phyloP scores from a whole-genome alignment of 2,888 invertebrate genomes.

The Epinotia ramella region DNA sequence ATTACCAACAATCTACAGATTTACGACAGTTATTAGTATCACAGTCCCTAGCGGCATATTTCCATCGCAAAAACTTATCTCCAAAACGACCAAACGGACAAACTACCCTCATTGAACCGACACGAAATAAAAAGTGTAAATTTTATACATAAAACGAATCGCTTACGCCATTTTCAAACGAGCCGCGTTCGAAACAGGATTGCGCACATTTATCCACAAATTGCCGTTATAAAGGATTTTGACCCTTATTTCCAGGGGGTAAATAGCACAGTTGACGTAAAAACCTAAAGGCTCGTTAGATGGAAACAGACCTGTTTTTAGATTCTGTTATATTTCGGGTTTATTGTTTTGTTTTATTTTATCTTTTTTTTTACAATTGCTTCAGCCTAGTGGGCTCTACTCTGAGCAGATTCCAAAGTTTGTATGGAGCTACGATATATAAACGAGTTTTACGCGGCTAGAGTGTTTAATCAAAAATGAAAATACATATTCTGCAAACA shows the following conservation, averaged over 20 bases:
- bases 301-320: background rate
- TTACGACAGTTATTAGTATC: conserved; percentile 3
- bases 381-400: too few species aligned
- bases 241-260: conserved; percentile 4
- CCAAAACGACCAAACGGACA: background rate
- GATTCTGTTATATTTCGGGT: background rate
- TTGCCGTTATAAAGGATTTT: background rate
- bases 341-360: background rate
- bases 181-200: conserved; percentile 7
- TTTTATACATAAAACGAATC: background rate
- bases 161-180: background rate
- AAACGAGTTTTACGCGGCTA: too few species aligned
- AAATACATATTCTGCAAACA: too few species aligned
- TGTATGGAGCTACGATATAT: too few species aligned
- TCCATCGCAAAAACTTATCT: conserved; percentile 17
- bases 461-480: too few species aligned
- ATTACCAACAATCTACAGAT: conserved; percentile 3
- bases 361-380: too few species aligned
- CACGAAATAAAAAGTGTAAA: conserved; percentile 7
- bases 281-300: conserved; percentile 11
- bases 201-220: conserved; percentile 30
- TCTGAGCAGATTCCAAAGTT: too few species aligned
- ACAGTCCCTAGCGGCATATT: background rate
- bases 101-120: background rate
- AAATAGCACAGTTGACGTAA: background rate